phyloP scores from a whole-genome alignment of 2,888 invertebrate species.

The Actias luna region DNA sequence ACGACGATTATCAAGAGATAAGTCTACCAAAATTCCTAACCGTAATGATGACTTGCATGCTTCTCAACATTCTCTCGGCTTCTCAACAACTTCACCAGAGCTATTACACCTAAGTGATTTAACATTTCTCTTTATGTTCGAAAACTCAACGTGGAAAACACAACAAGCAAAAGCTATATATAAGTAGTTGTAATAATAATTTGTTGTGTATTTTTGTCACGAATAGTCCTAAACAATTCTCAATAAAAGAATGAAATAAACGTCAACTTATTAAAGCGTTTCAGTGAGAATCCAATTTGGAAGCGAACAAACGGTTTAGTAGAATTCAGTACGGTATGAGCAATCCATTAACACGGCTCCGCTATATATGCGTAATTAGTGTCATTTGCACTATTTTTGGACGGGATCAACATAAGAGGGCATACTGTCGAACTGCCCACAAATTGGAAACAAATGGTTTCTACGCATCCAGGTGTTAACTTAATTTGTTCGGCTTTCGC shows the following conservation, averaged over 20 bases:
- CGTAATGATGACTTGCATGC: too few relatives aligned
- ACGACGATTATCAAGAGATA: too few relatives aligned
- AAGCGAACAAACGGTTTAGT: slow-evolving; percentile 42
- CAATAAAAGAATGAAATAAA: not conserved
- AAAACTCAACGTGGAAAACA: too few relatives aligned
- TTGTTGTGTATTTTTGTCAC: too few relatives aligned
- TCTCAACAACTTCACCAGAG: too few relatives aligned
- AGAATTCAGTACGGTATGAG: slow-evolving; percentile 64
- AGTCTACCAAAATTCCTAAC: too few relatives aligned
- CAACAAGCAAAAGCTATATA: too few relatives aligned
- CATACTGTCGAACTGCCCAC: slow-evolving; percentile 68
- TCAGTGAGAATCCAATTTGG: slow-evolving; percentile 28
- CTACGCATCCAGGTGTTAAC: slow-evolving; percentile 68
- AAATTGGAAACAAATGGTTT: slow-evolving; percentile 77
- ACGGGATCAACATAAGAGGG: slow-evolving; percentile 75
- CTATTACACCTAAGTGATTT: too few relatives aligned
- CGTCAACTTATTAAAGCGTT: slow-evolving; percentile 5
- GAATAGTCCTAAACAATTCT: not conserved
- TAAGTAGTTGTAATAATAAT: too few relatives aligned
- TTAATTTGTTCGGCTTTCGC: slow-evolving; percentile 79
- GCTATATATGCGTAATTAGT: slow-evolving; percentile 74
- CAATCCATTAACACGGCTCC: slow-evolving; percentile 65
- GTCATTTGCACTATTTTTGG: slow-evolving; percentile 79
- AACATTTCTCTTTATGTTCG: too few relatives aligned
- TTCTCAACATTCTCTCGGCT: too few relatives aligned